Evolutionary conservation across 2,888 invertebrate species (phyloP).

Genomic region (Rotaria sp.): DNA sequence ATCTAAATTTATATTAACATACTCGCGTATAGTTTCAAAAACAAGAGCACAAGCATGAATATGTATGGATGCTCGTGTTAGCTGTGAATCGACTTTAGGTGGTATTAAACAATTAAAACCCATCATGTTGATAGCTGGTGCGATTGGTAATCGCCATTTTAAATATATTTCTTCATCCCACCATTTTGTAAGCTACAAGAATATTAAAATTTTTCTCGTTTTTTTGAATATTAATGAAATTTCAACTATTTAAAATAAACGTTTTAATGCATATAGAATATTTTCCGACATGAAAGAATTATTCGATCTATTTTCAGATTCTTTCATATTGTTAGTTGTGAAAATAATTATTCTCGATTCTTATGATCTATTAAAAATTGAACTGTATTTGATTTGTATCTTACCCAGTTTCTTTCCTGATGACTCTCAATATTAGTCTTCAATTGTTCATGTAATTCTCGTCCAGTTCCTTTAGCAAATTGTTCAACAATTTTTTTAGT

Average conservation of each 20-base stretch:
- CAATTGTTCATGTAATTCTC: constrained; percentile 57
- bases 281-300: too few species aligned
- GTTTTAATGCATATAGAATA: too few species aligned
- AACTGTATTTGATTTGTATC: constrained; percentile 27
- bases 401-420: constrained; percentile 60
- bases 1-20: not conserved
- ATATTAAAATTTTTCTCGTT: not conserved
- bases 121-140: constrained; percentile 59
- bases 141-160: constrained; percentile 57
- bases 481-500: constrained; percentile 57
- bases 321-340: too few species aligned
- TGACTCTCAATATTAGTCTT: constrained; percentile 47
- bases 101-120: constrained; percentile 49
- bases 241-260: too few species aligned
- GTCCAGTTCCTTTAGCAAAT: constrained; percentile 59
- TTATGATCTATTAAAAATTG: too few species aligned
- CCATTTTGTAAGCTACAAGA: constrained; percentile 58
- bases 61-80: constrained; percentile 50
- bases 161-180: constrained; percentile 62
- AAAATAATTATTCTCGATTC: too few species aligned
- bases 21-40: not conserved
- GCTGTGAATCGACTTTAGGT: constrained; percentile 46
- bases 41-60: not conserved
- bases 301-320: too few species aligned
- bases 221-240: too few species aligned